Percentiles rank a stretch among this genome's conserved stretches.
These are phyloP conservation scores for Lasioglossum malachurum DNA, from an alignment of 2,888 invertebrate genomes.

Conservation along the genomic window DNA sequence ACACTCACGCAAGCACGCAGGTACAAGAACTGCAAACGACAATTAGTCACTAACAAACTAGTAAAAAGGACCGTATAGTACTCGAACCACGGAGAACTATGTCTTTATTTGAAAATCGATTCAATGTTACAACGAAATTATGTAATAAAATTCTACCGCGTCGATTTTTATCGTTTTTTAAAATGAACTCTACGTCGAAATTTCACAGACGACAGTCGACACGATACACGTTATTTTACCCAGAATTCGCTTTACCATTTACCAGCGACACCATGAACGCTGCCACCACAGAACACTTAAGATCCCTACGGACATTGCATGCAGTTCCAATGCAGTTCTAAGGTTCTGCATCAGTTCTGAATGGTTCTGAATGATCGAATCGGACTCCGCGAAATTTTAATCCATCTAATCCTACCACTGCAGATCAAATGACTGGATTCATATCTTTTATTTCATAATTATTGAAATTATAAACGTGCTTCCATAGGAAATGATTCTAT, in stretches of 20 bases:
- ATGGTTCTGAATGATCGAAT: no score
- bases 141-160: constrained; percentile 21
- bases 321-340: no score
- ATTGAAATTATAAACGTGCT: no score
- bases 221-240: constrained; percentile 76
- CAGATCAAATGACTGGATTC: no score
- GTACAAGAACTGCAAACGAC: constrained; percentile 52
- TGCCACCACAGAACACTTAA: constrained; percentile 44
- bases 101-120: constrained; percentile 1
- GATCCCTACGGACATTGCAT: background rate
- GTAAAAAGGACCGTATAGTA: constrained; percentile 15
- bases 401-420: no score
- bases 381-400: background rate
- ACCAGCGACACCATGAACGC: constrained; percentile 30
- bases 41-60: constrained; percentile 44
- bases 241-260: constrained; percentile 74
- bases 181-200: constrained; percentile 49
- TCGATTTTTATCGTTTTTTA: constrained; percentile 42
- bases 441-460: no score
- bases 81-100: background rate
- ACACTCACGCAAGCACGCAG: constrained; percentile 50
- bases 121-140: background rate
- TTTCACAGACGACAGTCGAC: constrained; percentile 59
- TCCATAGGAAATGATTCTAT: no score
- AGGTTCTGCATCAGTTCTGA: no score